Conservation (phyloP, 2,797 vertebrate species). For the Sebastes hubbsi region DNA sequence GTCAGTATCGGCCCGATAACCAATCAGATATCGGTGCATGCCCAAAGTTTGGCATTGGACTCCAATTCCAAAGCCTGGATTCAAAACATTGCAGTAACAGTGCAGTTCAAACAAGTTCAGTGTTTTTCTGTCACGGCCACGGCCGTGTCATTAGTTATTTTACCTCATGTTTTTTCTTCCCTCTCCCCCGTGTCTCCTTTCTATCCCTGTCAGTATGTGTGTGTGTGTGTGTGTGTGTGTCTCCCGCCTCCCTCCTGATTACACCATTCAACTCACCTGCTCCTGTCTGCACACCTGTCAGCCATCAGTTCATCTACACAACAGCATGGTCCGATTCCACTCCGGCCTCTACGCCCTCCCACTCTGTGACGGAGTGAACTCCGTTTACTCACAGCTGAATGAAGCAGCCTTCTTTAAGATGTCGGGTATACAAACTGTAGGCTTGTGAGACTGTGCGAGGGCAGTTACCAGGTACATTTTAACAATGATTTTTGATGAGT, state of each 20-base stretch:
- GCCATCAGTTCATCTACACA: background rate
- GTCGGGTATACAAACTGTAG: fast-evolving
- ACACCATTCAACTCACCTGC: background rate
- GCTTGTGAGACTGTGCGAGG: too few species aligned
- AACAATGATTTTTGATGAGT: too few species aligned
- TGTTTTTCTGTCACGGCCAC: background rate
- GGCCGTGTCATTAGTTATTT: background rate
- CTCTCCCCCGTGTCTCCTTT: too few species aligned
- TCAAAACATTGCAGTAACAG: too few species aligned
- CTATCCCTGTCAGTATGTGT: too few species aligned
- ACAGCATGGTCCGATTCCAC: background rate
- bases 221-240: background rate
- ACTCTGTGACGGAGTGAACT: background rate
- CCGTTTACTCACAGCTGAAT: background rate
- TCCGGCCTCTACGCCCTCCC: background rate
- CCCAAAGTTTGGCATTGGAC: too few species aligned
- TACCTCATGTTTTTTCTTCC: background rate
- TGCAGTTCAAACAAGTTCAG: background rate
- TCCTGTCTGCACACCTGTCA: background rate
- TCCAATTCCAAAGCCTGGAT: too few species aligned
- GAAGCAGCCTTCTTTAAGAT: background rate
- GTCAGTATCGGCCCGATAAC: too few species aligned
- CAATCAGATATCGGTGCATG: too few species aligned
- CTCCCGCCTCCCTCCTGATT: background rate
- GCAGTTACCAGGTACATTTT: too few species aligned